Evolutionary conservation across 2,888 invertebrate species (phyloP).

Genomic region (Drosophila merina): DNA sequence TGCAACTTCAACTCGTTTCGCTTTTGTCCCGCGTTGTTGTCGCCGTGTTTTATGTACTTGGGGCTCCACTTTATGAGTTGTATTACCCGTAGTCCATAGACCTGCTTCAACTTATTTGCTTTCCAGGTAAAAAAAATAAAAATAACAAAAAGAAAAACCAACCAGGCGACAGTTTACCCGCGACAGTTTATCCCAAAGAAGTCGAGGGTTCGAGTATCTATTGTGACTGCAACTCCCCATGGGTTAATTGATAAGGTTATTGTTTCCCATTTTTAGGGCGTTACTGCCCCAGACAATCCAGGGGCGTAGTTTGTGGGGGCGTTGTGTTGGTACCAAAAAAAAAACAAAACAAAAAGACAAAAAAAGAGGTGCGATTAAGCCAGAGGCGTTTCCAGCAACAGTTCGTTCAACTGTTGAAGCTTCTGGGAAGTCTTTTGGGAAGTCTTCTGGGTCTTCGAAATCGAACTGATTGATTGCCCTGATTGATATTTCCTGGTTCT

Average conservation of each 20-base stretch:
- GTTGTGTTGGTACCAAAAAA: conserved; percentile 1
- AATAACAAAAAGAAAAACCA: not conserved
- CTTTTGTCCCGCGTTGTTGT: conserved; percentile 23
- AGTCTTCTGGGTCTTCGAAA: not conserved
- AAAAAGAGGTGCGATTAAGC: conserved; percentile 38
- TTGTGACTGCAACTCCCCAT: conserved; percentile 34
- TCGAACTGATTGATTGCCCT: conserved; percentile 23
- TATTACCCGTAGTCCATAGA: conserved; percentile 59
- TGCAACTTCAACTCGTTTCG: conserved; percentile 57
- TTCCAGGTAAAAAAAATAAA: conserved; percentile 25
- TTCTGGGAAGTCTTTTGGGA: conserved; percentile 1
- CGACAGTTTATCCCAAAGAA: conserved; percentile 13
- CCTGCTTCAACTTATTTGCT: conserved; percentile 53
- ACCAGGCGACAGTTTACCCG: conserved; percentile 16
- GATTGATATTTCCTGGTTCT: conserved; percentile 29
- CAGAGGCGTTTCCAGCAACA: conserved; percentile 21
- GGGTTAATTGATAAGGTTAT: conserved; percentile 45
- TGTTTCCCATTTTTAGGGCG: conserved; percentile 35
- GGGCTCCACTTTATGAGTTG: conserved; percentile 73
- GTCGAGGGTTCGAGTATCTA: conserved; percentile 8
- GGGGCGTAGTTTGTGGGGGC: conserved; percentile 27
- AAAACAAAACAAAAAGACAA: conserved; percentile 5
- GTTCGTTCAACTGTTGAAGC: conserved; percentile 21
- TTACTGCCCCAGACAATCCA: conserved; percentile 16
- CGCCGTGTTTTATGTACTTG: conserved; percentile 70